Conservation (phyloP, 2,888 invertebrate species). For the Ochropleura plecta region DNA sequence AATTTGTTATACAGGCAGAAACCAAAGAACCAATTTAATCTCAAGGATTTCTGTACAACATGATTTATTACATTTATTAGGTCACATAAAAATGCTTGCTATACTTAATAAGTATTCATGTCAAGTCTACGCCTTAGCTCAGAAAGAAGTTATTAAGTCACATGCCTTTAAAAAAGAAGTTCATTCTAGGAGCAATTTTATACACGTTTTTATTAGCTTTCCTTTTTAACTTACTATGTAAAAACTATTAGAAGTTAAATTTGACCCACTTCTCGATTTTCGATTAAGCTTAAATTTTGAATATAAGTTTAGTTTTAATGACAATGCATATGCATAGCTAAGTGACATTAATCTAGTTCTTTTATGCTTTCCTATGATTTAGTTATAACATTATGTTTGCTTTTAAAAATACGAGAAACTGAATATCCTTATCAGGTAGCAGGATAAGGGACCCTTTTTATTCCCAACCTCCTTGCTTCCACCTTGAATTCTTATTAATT, state of each 20-base stretch:
- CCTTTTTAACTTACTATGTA: too few relatives aligned
- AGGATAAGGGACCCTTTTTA: background rate
- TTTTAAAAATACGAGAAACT: background rate
- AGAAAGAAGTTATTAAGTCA: background rate
- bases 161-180: background rate
- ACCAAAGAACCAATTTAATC: slow-evolving; percentile 8
- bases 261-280: too few relatives aligned
- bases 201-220: too few relatives aligned
- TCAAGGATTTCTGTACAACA: slow-evolving; percentile 15
- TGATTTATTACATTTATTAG: slow-evolving; percentile 26
- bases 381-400: too few relatives aligned
- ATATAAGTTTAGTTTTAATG: too few relatives aligned
- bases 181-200: background rate
- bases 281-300: too few relatives aligned
- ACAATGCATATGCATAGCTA: too few relatives aligned
- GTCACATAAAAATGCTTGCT: slow-evolving; percentile 17
- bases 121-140: background rate
- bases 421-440: background rate
- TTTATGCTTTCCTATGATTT: too few relatives aligned
- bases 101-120: slow-evolving; percentile 17
- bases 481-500: background rate
- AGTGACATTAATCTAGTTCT: too few relatives aligned
- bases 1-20: slow-evolving; percentile 34
- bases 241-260: too few relatives aligned
- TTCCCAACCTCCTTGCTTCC: background rate